Evolutionary conservation across 2,797 vertebrate species (phyloP).

Genomic region (Galago senegalensis): DNA sequence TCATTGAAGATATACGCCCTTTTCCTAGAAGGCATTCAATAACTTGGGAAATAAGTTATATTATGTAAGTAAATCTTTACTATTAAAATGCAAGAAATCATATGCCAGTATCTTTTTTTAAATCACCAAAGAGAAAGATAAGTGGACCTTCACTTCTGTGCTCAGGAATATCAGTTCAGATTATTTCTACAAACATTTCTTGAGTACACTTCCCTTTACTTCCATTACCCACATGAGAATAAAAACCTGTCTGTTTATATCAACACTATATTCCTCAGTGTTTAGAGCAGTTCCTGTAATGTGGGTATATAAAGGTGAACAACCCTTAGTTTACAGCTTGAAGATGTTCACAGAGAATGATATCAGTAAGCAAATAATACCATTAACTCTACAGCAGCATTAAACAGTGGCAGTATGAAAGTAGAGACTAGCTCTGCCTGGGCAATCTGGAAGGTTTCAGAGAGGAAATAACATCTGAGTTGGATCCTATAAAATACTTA

Average conservation of each 20-base stretch:
- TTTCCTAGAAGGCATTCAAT: constrained; percentile 33
- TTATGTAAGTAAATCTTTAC: constrained; percentile 53
- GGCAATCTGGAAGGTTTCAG: constrained; percentile 30
- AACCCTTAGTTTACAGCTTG: constrained; percentile 22
- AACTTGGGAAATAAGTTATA: constrained; percentile 35
- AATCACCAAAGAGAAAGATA: neutral
- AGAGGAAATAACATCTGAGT: neutral
- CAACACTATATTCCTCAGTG: neutral
- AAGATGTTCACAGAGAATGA: constrained; percentile 43
- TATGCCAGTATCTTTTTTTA: constrained; percentile 1
- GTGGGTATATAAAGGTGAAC: neutral
- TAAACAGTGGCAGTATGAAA: constrained; percentile 29
- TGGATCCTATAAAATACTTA: constrained; percentile 38
- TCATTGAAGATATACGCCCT: neutral
- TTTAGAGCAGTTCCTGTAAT: neutral
- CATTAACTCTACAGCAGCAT: constrained; percentile 10
- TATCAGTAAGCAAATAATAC: constrained; percentile 27
- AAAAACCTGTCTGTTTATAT: neutral
- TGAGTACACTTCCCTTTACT: neutral
- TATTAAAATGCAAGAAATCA: constrained; percentile 52
- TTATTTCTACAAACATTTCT: constrained; percentile 52
- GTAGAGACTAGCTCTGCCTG: neutral
- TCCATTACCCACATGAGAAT: neutral
- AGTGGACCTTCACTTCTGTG: constrained; percentile 10
- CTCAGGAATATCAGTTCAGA: constrained; percentile 44